Conservation (phyloP, 2,888 invertebrate genomes). For the Trissoscelio sp. region DNA sequence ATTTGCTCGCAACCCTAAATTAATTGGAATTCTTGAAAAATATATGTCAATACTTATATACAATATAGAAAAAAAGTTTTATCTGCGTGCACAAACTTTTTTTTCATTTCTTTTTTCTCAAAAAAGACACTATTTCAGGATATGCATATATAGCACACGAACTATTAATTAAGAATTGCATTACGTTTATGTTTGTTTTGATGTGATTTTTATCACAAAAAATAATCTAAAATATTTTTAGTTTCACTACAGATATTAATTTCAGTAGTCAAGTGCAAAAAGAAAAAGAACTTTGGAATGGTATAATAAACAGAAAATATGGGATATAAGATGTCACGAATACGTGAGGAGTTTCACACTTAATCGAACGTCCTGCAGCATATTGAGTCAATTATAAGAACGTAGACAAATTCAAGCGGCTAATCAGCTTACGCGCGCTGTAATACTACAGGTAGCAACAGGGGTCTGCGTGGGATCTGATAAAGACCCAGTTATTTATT, state of each 20-base stretch:
- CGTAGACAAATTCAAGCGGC: slow-evolving; percentile 81
- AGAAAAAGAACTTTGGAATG: slow-evolving; percentile 2
- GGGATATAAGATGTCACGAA: slow-evolving; percentile 53
- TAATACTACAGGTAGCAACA: slow-evolving; percentile 77
- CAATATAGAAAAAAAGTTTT: too few relatives aligned
- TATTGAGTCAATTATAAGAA: slow-evolving; percentile 81
- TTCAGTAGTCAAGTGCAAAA: slow-evolving; percentile 22
- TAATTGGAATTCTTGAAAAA: too few relatives aligned
- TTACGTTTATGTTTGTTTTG: too few relatives aligned
- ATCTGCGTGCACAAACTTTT: too few relatives aligned
- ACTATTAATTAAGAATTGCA: too few relatives aligned
- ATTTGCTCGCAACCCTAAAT: too few relatives aligned
- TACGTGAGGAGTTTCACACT: slow-evolving; percentile 70
- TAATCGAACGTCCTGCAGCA: slow-evolving; percentile 75
- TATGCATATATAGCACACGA: too few relatives aligned
- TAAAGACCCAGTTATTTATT: slow-evolving; percentile 80
- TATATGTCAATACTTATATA: too few relatives aligned
- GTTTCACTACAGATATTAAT: slow-evolving; percentile 11
- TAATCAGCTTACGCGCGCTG: slow-evolving; percentile 82
- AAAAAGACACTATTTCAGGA: too few relatives aligned
- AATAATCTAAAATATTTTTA: background rate
- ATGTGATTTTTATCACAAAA: too few relatives aligned
- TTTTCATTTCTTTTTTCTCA: too few relatives aligned
- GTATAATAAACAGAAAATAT: slow-evolving; percentile 56
- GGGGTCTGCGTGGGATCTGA: slow-evolving; percentile 81